A percentile compares a stretch with the other conserved stretches of the same genome.
phyloP scores from a whole-genome alignment of 2,888 invertebrate genomes.

The Bimastos eiseni region DNA sequence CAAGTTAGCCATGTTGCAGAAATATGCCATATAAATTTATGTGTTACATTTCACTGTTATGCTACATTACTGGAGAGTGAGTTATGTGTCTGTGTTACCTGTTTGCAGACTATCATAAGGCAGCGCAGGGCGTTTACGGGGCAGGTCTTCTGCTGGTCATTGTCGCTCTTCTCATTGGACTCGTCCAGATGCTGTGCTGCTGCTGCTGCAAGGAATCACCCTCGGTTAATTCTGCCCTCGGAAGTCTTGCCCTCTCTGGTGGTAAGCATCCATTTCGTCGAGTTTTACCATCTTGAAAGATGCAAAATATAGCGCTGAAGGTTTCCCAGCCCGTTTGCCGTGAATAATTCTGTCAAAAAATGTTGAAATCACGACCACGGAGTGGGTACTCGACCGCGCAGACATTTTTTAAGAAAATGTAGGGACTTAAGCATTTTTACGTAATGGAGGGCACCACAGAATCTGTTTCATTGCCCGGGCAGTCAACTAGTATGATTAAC shows the following conservation, averaged over 20 bases:
- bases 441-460: too few species aligned
- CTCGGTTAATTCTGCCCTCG: slow-evolving; percentile 34
- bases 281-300: background rate
- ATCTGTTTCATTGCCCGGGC: too few species aligned
- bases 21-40: background rate
- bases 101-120: slow-evolving; percentile 37
- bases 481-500: too few species aligned
- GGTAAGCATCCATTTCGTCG: slow-evolving; percentile 26
- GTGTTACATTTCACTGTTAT: background rate
- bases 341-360: too few species aligned
- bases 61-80: background rate
- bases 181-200: slow-evolving; percentile 33
- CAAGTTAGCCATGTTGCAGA: background rate
- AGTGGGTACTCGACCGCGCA: too few species aligned
- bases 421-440: too few species aligned
- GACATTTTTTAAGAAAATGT: too few species aligned
- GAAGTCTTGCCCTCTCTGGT: slow-evolving; percentile 34
- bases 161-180: slow-evolving; percentile 29
- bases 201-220: slow-evolving; percentile 35
- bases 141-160: slow-evolving; percentile 32
- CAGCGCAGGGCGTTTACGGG: slow-evolving; percentile 34
- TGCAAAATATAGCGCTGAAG: too few species aligned
- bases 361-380: too few species aligned
- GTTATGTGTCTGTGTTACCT: background rate
- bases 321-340: too few species aligned